Conservation (phyloP, 1,140 invertebrate species). For the Saxidomus purpurata region DNA sequence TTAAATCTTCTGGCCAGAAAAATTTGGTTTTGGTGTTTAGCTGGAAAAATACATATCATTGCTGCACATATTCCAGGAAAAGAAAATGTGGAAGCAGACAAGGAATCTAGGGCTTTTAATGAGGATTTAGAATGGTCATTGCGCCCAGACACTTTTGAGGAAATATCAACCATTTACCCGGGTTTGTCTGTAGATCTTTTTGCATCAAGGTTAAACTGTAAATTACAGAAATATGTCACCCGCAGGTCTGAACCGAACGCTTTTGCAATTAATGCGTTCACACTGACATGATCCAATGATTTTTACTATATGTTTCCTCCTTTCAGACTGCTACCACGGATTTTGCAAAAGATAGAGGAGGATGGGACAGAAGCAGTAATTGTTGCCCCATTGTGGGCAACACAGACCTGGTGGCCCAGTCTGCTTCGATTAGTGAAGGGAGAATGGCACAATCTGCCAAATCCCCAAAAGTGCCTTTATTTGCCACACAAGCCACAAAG, state of each 20-base stretch:
- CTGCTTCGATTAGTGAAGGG: no score
- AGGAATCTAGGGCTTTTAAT: constrained; percentile 35
- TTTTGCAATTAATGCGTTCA: no score
- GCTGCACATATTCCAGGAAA: constrained; percentile 55
- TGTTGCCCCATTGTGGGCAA: no score
- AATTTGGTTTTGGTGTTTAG: no score
- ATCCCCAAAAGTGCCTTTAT: neutral
- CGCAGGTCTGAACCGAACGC: no score
- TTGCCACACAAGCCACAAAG: constrained; percentile 1
- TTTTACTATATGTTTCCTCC: no score
- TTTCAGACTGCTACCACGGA: no score
- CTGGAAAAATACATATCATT: constrained; percentile 34
- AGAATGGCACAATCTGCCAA: no score
- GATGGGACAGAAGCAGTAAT: no score
- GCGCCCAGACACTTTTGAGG: constrained; percentile 29
- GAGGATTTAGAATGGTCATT: constrained; percentile 62
- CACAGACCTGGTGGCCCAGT: no score
- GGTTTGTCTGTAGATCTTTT: constrained; percentile 59
- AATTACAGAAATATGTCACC: constrained; percentile 34
- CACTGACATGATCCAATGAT: no score
- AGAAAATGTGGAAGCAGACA: constrained; percentile 48
- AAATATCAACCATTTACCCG: neutral
- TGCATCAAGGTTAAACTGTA: constrained; percentile 65
- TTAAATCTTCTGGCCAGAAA: constrained; percentile 6
- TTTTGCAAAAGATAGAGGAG: no score